Evolutionary conservation across 2,113 vertebrate genomes (phyloP).

Genomic region (Leptobrachium ailaonicum): DNA sequence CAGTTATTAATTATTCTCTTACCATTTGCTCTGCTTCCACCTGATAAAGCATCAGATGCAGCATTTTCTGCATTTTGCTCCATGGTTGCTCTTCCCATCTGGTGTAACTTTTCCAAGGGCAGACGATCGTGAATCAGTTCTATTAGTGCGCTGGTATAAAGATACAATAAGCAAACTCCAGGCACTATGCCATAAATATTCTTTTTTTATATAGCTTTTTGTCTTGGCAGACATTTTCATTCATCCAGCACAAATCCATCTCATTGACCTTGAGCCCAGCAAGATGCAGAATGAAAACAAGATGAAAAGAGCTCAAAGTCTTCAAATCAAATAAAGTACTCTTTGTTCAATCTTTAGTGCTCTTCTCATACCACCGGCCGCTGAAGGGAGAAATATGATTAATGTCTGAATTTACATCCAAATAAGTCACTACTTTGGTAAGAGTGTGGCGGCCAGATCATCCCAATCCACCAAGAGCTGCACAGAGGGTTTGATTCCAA

Average conservation of each 20-base stretch:
- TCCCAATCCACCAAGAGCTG: too few relatives aligned
- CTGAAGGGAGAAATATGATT: neutral
- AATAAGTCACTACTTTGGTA: too few relatives aligned
- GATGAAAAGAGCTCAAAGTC: neutral
- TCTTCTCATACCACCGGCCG: neutral
- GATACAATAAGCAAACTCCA: conserved; percentile 7
- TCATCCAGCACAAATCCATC: conserved; percentile 15
- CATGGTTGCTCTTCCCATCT: conserved; percentile 3
- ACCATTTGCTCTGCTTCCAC: neutral
- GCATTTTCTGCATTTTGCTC: neutral
- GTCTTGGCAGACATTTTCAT: conserved; percentile 8
- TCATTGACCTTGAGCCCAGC: conserved; percentile 31
- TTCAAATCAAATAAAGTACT: neutral
- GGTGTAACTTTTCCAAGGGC: conserved; percentile 9
- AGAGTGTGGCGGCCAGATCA: too few relatives aligned
- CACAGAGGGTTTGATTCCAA: too few relatives aligned
- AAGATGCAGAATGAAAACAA: neutral
- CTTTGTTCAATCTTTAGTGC: conserved; percentile 10
- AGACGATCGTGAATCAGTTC: conserved; percentile 4
- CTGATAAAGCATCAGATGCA: neutral
- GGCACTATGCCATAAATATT: conserved; percentile 12
- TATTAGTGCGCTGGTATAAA: neutral
- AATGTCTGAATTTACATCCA: too few relatives aligned
- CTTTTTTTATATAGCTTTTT: conserved; percentile 14
- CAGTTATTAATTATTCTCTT: too few relatives aligned